Evolutionary conservation across 2,797 vertebrate species (phyloP).

Genomic region (Chromis chromis): DNA sequence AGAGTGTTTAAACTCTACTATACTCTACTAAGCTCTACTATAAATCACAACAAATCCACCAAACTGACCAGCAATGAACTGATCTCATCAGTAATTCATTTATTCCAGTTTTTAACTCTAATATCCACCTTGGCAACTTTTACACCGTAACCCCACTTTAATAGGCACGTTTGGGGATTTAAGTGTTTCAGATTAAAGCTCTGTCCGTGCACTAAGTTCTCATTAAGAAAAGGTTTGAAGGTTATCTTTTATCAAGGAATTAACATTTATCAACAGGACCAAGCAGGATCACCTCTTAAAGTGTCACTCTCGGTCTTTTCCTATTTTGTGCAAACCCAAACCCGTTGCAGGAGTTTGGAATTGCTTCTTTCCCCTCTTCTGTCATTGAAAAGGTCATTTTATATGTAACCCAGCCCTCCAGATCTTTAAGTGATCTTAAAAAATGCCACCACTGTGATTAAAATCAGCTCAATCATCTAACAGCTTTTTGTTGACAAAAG

Average conservation of each 20-base stretch:
- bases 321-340: not conserved
- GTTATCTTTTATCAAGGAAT: constrained; percentile 20
- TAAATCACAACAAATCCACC: too few species aligned
- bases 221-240: constrained; percentile 15
- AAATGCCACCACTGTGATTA: constrained; percentile 30
- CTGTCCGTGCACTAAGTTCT: not conserved
- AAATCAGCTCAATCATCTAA: not conserved
- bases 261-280: not conserved
- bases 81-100: not conserved
- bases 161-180: not conserved
- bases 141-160: not conserved
- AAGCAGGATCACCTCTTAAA: constrained; percentile 6
- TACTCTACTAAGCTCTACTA: too few species aligned
- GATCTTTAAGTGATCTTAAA: constrained; percentile 20
- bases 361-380: constrained; percentile 9
- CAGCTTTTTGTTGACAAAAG: not conserved
- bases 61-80: not conserved
- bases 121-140: not conserved
- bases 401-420: not conserved
- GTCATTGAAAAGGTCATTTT: constrained; percentile 43
- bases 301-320: not conserved
- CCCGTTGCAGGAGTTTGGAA: not conserved
- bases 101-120: not conserved
- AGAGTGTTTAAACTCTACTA: too few species aligned
- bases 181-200: not conserved